Base-by-base conservation (phyloP, 2,113 vertebrate genomes). In the Pan paniscus region DNA sequence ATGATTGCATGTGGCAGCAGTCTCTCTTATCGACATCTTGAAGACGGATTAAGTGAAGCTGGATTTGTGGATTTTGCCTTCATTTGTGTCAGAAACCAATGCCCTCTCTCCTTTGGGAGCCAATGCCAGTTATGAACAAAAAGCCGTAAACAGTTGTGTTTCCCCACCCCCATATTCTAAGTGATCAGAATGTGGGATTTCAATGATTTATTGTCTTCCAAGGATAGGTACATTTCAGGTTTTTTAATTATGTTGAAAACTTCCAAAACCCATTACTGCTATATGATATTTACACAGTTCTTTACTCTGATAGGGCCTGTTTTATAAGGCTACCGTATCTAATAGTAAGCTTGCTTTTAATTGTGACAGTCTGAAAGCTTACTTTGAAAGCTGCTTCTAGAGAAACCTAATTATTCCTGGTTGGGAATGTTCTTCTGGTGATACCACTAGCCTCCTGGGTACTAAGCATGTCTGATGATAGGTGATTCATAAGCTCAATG, bases 341-440 rank as follows among this genome's bases (percentile, higher is more conserved):
- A 87, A 89, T 25, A 82, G 50, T 64, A 59, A 67, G 64, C 55
- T 78, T 88, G 80, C 90, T 96, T 96, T 93, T 96, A 96, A 93
- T 96, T 96, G 90, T 96, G 84, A 94, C 81, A 81, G 88, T 48
- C 72, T 96, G 85, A 85, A 96, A 96, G 89, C 97, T 94, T 85
- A 91, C 67, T 89, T 90, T 95, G 79, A 94, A 96, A 90, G 92
- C 84, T 70, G 70, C 80, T 98, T 93, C 59, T 59, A 85, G 80
- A 82, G 80, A 96, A 96, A 96, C 82, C 96, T 97, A 95, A 97
- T 98, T 97, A 97, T 85, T 90, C 94, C 95, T 79, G 38, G 64
- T 98, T 64, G 92, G 25, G 92, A 82, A 59, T 87, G 73, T 89
- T 92, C 50, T 27, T 46, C 22, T 94, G 86, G 82, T 97, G 97